These are phyloP conservation scores for Microtus pennsylvanicus DNA, from an alignment of 2,113 vertebrate species.

Conservation along the genomic window DNA sequence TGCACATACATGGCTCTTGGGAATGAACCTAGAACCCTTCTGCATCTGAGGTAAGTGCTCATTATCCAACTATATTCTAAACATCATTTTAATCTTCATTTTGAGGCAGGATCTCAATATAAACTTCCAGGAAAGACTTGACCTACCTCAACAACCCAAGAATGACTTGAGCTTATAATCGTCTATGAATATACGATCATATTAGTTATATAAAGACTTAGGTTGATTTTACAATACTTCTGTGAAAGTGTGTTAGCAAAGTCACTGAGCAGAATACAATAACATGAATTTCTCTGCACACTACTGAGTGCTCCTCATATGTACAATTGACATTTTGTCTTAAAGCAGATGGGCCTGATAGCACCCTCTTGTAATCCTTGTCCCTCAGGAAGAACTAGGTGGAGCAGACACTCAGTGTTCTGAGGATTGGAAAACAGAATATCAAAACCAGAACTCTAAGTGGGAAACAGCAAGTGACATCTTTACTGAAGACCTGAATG, in stretches of 20 bases:
- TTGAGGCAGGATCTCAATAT: not conserved
- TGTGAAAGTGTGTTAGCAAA: not conserved
- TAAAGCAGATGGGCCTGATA: not conserved
- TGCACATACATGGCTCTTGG: not conserved
- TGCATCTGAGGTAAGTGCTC: not conserved
- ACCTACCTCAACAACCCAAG: not conserved
- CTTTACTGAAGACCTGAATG: conserved; percentile 21
- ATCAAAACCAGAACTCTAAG: not conserved
- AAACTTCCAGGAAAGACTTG: not conserved
- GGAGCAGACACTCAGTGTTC: conserved; percentile 3
- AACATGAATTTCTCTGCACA: not conserved
- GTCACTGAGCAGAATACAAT: not conserved
- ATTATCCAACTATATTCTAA: not conserved
- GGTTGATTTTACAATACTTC: not conserved
- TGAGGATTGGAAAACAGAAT: not conserved
- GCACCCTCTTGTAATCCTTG: not conserved
- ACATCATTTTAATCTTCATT: not conserved
- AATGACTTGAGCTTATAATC: not conserved
- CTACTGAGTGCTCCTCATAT: not conserved
- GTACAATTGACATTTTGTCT: not conserved
- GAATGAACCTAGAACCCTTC: not conserved
- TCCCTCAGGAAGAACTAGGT: not conserved
- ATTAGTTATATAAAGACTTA: not conserved
- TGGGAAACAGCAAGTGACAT: not conserved
- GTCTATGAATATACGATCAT: not conserved